A percentile compares a stretch with the other conserved stretches of the same genome.
These are phyloP conservation scores for Tenebrio molitor DNA, from an alignment of 1,140 invertebrate species.

Conservation along the genomic window DNA sequence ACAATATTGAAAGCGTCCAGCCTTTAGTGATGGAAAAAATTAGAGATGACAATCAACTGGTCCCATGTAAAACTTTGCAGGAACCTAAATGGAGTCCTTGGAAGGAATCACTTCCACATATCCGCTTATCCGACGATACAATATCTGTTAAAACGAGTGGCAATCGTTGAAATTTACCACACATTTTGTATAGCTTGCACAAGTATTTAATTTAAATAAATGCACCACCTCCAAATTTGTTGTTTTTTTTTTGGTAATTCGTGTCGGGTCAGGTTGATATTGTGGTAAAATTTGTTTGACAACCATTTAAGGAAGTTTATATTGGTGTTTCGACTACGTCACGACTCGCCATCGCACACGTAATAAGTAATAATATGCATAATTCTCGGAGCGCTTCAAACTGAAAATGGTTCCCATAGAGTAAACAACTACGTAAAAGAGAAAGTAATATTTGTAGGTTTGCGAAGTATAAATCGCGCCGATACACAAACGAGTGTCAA, in stretches of 20 bases:
- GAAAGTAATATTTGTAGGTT: constrained; percentile 27
- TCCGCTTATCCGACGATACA: constrained; percentile 13
- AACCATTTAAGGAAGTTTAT: constrained; percentile 33
- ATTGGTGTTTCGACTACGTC: constrained; percentile 7
- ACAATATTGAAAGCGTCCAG: constrained; percentile 80
- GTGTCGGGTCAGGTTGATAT: constrained; percentile 23
- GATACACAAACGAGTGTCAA: constrained; percentile 23
- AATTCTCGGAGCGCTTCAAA: neutral
- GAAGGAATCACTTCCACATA: constrained; percentile 65
- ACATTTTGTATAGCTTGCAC: neutral
- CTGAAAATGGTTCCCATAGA: neutral
- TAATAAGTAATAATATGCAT: constrained; percentile 9
- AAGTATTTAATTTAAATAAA: neutral
- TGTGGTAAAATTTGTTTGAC: constrained; percentile 14
- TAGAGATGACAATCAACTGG: constrained; percentile 72
- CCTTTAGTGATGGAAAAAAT: constrained; percentile 80
- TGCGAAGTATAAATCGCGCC: neutral
- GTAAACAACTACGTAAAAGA: constrained; percentile 37
- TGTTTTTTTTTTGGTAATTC: neutral
- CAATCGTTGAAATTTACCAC: neutral
- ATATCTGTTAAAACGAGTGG: neutral
- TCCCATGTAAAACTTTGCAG: constrained; percentile 74
- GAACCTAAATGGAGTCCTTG: constrained; percentile 73
- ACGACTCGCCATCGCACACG: neutral
- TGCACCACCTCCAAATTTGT: neutral